These are phyloP conservation scores for Troides oblongomaculatus DNA, from an alignment of 2,888 invertebrate genomes.

Conservation along the genomic window DNA sequence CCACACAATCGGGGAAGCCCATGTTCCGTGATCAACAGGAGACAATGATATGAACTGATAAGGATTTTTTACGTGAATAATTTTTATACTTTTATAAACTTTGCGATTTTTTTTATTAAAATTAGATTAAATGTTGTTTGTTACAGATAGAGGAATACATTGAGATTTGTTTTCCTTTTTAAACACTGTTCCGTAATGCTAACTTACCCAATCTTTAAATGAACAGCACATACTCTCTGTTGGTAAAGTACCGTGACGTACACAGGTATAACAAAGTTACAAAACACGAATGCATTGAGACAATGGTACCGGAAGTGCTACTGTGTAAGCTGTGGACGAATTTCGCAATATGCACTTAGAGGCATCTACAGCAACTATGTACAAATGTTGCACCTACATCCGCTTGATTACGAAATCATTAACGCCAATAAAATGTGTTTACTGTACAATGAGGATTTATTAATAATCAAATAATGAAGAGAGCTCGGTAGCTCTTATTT, in stretches of 20 bases:
- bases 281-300: constrained; percentile 56
- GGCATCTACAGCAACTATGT: constrained; percentile 38
- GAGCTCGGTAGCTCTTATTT: neutral
- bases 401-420: constrained; percentile 35
- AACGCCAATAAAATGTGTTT: neutral
- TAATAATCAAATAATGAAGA: too few species aligned
- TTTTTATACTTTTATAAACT: too few species aligned
- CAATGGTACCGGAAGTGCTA: constrained; percentile 64
- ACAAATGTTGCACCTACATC: constrained; percentile 41
- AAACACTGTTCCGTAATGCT: constrained; percentile 3
- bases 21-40: too few species aligned
- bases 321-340: constrained; percentile 42
- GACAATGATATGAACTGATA: too few species aligned
- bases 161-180: too few species aligned
- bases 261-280: constrained; percentile 44
- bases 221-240: constrained; percentile 46
- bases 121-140: too few species aligned
- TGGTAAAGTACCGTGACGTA: constrained; percentile 54
- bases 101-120: too few species aligned
- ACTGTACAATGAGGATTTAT: neutral
- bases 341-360: constrained; percentile 52
- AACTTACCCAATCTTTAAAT: constrained; percentile 22
- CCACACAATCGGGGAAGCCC: too few species aligned
- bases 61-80: too few species aligned
- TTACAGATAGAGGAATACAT: too few species aligned